Percentiles rank a stretch among this genome's conserved stretches.
These are phyloP conservation scores for Akabosia matsudoensis DNA, from an alignment of 1,140 invertebrate species.

Conservation along the genomic window DNA sequence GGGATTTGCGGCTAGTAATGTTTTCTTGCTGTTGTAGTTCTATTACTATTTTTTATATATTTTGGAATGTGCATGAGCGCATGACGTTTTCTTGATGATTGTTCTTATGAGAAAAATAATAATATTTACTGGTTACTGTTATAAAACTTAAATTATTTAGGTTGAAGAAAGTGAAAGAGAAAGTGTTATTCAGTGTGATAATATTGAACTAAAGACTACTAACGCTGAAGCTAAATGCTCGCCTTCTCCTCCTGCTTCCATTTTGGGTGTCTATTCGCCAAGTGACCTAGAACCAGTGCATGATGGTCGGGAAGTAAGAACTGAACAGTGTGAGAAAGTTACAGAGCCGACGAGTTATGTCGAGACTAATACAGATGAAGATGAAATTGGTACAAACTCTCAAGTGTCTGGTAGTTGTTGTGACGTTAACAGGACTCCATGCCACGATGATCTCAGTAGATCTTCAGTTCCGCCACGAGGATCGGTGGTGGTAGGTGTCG, in stretches of 20 bases:
- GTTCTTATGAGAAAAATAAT: too few species aligned
- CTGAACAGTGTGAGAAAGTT: too few species aligned
- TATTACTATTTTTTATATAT: too few species aligned
- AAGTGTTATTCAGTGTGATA: constrained; percentile 1
- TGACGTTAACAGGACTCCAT: not conserved
- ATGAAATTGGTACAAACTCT: not conserved
- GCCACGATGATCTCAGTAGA: constrained; percentile 10
- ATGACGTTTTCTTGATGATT: too few species aligned
- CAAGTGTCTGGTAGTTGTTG: not conserved
- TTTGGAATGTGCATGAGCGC: too few species aligned
- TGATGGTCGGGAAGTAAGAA: too few species aligned
- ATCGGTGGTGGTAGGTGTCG: not conserved
- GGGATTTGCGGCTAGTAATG: too few species aligned
- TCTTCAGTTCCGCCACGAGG: not conserved
- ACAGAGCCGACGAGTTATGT: too few species aligned
- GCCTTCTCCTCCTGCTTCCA: constrained; percentile 4
- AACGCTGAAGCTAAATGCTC: not conserved
- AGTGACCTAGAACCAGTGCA: not conserved
- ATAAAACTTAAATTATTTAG: not conserved
- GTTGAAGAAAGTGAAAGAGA: constrained; percentile 1
- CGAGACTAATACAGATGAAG: not conserved
- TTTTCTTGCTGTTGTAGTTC: too few species aligned
- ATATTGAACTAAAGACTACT: not conserved
- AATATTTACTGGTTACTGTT: not conserved
- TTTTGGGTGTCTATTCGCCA: not conserved